Conservation (phyloP, 2,797 vertebrate genomes). For the Octomys mimax region DNA sequence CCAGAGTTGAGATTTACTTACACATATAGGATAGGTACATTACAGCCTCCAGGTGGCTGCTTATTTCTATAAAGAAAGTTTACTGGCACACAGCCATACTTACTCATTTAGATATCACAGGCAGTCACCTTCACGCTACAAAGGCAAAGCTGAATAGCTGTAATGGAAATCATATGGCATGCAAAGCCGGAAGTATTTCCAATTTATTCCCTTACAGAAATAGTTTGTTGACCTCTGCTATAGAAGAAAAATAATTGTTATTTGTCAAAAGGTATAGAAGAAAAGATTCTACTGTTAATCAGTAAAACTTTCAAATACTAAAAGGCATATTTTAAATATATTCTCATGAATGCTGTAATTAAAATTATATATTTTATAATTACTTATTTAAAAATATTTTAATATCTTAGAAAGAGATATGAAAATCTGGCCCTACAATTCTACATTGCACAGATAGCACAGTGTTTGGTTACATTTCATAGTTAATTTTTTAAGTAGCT, state of each 20-base stretch:
- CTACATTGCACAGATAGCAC: background rate
- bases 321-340: slow-evolving; percentile 20
- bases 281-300: slow-evolving; percentile 45
- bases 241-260: slow-evolving; percentile 64
- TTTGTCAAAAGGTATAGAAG: slow-evolving; percentile 62
- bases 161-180: background rate
- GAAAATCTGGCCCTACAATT: slow-evolving; percentile 33
- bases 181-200: slow-evolving; percentile 2
- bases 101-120: background rate
- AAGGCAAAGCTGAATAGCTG: background rate
- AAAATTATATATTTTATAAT: slow-evolving; percentile 34
- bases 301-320: slow-evolving; percentile 32
- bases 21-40: background rate
- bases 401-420: background rate
- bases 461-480: background rate
- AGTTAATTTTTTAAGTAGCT: slow-evolving; percentile 1
- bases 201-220: slow-evolving; percentile 46
- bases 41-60: background rate
- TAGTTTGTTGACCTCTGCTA: slow-evolving; percentile 6
- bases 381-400: slow-evolving; percentile 45
- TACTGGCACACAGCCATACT: background rate
- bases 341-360: slow-evolving; percentile 1
- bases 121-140: background rate
- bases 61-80: slow-evolving; percentile 45
- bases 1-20: slow-evolving; percentile 22